Base-by-base conservation (phyloP, 2,797 vertebrate species). In the Euphonia xanthogaster region DNA sequence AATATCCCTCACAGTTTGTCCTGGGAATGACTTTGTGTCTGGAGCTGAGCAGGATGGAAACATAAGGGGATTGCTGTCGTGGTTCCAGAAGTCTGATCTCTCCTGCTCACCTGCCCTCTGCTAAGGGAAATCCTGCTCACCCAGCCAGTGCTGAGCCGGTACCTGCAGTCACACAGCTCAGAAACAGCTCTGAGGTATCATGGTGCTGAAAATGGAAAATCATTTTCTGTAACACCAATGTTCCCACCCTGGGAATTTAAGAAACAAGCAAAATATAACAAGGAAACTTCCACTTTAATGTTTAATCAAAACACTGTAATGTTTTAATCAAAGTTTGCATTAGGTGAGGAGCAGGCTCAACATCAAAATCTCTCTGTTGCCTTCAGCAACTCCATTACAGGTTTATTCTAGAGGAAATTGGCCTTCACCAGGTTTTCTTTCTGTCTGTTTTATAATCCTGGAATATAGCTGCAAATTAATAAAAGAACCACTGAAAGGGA, bases 1-100 rank as follows among this genome's bases (percentile, higher is more conserved):
- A 81, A n/a, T 11, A 66, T 25, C 63, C 53, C 45, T 82, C 48
- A 2, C 47, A 42, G 10, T 24, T 14, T 42, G 23, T 18, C 10
- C 3, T 14, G 15, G 74, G 74, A 76, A 85, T 21, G 24, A 40
- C 70, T 45, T 81, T 76, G 57, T 81, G 22, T n/a, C 81, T 82
- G 74, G 37, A 53, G 20, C 4, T 31, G 30, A 84, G 44, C 31
- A 62, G 23, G 62, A 58, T 13, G 27, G 82, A 83, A 90, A 54
- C 14, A 8, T 8, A 35, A 72, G 3, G 40, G 71, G 50, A 53
- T 7, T 50, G 85, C 54, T 68, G 30, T 33, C 0, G 0, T 2
- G 2, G 17, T n/a, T 50, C 27, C n/a, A 24, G 21, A 53, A 79
- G 33, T 4, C 2, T 1, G 24, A 31, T 91, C 79, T 50, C 65